These are phyloP conservation scores for Microctonus brassicae DNA, from an alignment of 2,888 invertebrate species.

Conservation along the genomic window DNA sequence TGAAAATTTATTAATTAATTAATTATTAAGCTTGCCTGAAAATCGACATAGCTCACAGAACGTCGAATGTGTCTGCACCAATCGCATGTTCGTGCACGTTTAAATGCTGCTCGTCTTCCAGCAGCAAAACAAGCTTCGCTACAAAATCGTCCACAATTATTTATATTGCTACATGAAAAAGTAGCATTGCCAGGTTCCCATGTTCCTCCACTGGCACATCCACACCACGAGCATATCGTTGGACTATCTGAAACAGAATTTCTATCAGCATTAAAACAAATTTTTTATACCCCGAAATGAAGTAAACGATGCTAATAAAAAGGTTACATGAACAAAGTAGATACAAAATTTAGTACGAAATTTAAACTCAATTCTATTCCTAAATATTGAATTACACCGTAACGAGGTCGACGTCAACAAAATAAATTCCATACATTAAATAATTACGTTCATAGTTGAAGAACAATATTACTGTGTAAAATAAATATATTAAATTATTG, in stretches of 20 bases:
- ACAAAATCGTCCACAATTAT: constrained; percentile 76
- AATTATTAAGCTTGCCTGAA: constrained; percentile 69
- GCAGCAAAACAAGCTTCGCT: constrained; percentile 93
- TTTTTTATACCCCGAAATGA: too few relatives aligned
- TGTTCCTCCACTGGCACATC: constrained; percentile 72
- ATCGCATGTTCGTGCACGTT: constrained; percentile 91
- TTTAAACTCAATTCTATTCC: constrained; percentile 32
- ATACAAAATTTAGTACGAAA: constrained; percentile 18
- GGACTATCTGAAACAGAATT: constrained; percentile 48
- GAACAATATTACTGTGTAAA: too few relatives aligned
- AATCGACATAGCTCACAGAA: constrained; percentile 92
- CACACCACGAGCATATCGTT: constrained; percentile 60
- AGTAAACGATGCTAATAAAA: background rate
- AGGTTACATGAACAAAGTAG: background rate
- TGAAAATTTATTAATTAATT: constrained; percentile 2
- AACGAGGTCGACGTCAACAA: constrained; percentile 4
- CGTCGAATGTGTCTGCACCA: constrained; percentile 93
- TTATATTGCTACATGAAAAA: constrained; percentile 61
- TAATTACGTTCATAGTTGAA: too few relatives aligned
- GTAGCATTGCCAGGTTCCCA: constrained; percentile 70
- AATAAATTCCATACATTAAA: too few relatives aligned
- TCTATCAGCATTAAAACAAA: background rate
- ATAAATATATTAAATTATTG: too few relatives aligned
- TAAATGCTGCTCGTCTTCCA: constrained; percentile 89
- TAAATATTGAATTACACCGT: constrained; percentile 26